A percentile compares a stretch with the other conserved stretches of the same genome.
These are phyloP conservation scores for Eucidaris tribuloides DNA, from an alignment of 35 echinoderm and acorn worm genomes.

Conservation along the genomic window DNA sequence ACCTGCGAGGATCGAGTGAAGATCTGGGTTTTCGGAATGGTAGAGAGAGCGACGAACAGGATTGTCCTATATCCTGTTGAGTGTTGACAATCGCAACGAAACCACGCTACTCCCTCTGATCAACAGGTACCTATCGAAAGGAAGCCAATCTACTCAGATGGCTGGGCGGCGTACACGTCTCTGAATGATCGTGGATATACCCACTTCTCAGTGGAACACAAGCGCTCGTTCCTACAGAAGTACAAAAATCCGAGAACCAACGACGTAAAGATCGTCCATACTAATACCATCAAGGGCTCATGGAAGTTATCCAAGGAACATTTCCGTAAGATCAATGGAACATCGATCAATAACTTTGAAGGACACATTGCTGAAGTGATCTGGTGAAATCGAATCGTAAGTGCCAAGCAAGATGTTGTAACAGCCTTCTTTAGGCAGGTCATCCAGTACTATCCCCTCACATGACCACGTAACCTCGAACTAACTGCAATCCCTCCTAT, in stretches of 20 bases:
- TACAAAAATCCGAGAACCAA: neutral
- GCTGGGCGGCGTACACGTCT: neutral
- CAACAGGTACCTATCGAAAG: neutral
- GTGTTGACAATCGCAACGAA: neutral
- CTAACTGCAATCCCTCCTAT: neutral
- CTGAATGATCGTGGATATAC: slow-evolving; percentile 8
- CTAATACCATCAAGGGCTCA: slow-evolving; percentile 18
- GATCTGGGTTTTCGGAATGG: slow-evolving; percentile 17
- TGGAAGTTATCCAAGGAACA: slow-evolving; percentile 17
- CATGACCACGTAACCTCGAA: neutral
- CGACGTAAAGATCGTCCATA: neutral
- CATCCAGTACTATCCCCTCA: neutral
- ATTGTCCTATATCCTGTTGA: slow-evolving; percentile 29
- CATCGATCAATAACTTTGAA: neutral
- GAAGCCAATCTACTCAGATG: slow-evolving; percentile 26
- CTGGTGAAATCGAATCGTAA: neutral
- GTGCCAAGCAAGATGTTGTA: neutral
- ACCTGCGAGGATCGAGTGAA: neutral
- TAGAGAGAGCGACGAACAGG: neutral
- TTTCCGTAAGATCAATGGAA: neutral
- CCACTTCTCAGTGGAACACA: slow-evolving; percentile 14
- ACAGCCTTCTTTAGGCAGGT: neutral
- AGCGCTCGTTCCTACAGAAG: neutral
- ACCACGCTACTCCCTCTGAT: neutral
- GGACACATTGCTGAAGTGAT: slow-evolving; percentile 12